These are phyloP conservation scores for Tetheella fluctuosa DNA, from an alignment of 2,888 invertebrate species.

Conservation along the genomic window DNA sequence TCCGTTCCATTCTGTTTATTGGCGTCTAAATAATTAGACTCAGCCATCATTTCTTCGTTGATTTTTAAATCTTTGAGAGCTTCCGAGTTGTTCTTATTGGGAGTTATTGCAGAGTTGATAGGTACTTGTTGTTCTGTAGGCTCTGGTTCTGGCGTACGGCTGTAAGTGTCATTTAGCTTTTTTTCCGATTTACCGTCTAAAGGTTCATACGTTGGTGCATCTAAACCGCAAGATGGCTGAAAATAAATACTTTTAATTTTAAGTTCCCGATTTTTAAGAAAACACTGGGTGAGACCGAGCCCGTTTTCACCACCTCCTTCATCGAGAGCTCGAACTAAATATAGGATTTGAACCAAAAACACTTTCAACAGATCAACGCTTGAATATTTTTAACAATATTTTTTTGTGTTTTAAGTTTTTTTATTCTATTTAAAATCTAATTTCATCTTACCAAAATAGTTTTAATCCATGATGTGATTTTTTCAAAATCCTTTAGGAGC, in stretches of 20 bases:
- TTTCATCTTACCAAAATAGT: constrained; percentile 33
- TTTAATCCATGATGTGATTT: constrained; percentile 55
- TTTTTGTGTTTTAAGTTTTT: too few relatives aligned
- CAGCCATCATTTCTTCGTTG: constrained; percentile 62
- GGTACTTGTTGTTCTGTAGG: constrained; percentile 61
- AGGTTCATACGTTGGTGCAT: constrained; percentile 70
- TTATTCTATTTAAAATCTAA: background rate
- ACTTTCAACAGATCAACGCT: too few relatives aligned
- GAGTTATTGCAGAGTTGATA: constrained; percentile 52
- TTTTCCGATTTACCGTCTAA: constrained; percentile 69
- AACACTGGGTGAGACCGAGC: background rate
- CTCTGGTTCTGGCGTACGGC: constrained; percentile 51
- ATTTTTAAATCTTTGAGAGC: constrained; percentile 56
- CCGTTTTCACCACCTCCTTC: constrained; percentile 56
- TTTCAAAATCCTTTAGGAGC: constrained; percentile 59
- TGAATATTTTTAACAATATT: too few relatives aligned
- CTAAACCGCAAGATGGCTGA: constrained; percentile 72
- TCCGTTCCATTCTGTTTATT: constrained; percentile 62
- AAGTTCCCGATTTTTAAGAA: too few relatives aligned
- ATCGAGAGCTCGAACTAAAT: too few relatives aligned
- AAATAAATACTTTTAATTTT: constrained; percentile 17
- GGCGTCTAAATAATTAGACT: constrained; percentile 60
- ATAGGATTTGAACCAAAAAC: too few relatives aligned
- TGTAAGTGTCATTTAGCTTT: constrained; percentile 67
- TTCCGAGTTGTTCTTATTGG: constrained; percentile 64